Evolutionary conservation across 2,888 invertebrate genomes (phyloP).

Genomic region (Ashinkailepas kermadecensis): DNA sequence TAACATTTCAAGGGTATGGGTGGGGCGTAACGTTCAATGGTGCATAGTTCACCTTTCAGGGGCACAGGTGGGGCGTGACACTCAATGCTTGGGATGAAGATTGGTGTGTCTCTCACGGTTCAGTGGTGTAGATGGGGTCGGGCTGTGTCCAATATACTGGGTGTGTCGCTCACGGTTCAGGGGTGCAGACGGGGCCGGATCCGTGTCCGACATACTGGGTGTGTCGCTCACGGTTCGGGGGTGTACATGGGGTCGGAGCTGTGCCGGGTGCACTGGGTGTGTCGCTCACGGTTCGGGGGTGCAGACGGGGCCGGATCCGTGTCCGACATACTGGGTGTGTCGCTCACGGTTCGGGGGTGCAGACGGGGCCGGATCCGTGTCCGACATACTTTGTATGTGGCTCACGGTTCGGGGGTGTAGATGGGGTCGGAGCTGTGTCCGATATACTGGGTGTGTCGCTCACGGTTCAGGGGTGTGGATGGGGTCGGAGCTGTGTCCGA

Average conservation of each 20-base stretch:
- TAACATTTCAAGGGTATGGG: no score
- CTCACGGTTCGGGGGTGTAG: constrained; percentile 98
- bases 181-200: constrained; percentile 95
- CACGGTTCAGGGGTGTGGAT: constrained; percentile 99
- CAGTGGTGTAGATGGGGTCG: constrained; percentile 96
- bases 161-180: constrained; percentile 96
- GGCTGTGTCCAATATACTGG: no score
- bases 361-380: constrained; percentile 93
- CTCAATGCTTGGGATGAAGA: no score
- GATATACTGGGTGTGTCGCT: constrained; percentile 81
- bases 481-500: constrained; percentile 91
- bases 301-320: constrained; percentile 94
- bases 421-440: constrained; percentile 94
- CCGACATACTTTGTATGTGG: constrained; percentile 76
- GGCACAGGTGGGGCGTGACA: no score
- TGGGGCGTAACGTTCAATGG: no score
- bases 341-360: constrained; percentile 98
- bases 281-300: constrained; percentile 98
- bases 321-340: constrained; percentile 67
- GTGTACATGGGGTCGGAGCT: constrained; percentile 96
- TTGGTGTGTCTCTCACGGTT: constrained; percentile 42
- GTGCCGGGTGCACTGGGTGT: no score
- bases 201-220: constrained; percentile 94
- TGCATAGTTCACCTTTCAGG: no score
- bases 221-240: constrained; percentile 68